Evolutionary conservation across 1,140 invertebrate species (phyloP), one percentile per base, ranked within the genome.

Genomic region (Caenorhabditis remanei): DNA sequence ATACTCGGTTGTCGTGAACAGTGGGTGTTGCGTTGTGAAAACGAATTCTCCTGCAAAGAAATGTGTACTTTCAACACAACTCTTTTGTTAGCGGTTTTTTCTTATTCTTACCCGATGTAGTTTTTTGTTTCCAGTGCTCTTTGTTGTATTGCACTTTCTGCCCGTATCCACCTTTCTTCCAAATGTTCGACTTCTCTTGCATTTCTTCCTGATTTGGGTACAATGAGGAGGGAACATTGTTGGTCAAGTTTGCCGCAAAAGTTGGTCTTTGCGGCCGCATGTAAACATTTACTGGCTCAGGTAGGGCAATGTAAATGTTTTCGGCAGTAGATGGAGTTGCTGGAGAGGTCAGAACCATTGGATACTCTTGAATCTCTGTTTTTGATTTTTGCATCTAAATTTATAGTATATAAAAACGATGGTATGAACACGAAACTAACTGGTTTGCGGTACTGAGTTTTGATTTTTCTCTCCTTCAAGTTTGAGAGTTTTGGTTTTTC

Each of bases 91-190:
- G 6, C 32, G 32, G 32, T 32, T 32, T 61, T 19, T 11, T 71
- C 0, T 71, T 16, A 13, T 41, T 50, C 71, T 50, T 48, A 79
- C 71, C 71, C 71, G 71, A 50, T 50, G 67, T 41, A 79, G 85
- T 46, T 58, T 85, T 85, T 67, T 85, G 63, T 46, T 50, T 71
- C 85, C 85, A 85, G 48, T 67, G 46, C 50, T 85, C 85, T 75
- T 85, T 85, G 85, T 85, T 85, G 40, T 85, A 85, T 56, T 85
- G 63, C 46, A 58, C 48, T 71, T 87, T 87, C 14, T 58, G 50
- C 13, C 43, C 46, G 19, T 48, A 24, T 7, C 48, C 65, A 53
- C 71, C 53, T 55, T 84, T 87, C n/a, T 71, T 87, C 86, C 86
- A 87, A 63, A 87, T 41, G 56, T 21, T 58, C 43, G 71, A 79